Conservation (phyloP, 2,888 invertebrate species). For the Drosophila meridiana region DNA sequence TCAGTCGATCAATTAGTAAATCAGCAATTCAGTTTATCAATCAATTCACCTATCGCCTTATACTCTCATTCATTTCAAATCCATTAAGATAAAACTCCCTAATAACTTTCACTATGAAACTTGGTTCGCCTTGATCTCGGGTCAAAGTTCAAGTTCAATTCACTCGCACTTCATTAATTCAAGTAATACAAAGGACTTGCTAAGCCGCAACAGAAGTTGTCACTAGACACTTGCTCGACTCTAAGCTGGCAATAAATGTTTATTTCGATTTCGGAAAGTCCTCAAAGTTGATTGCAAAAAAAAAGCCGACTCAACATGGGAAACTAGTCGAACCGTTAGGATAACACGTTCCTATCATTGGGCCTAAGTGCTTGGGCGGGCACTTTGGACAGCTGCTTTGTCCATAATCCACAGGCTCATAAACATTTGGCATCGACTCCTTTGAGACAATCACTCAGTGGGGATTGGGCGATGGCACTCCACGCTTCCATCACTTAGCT, state of each 20-base stretch:
- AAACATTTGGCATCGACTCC: conserved; percentile 39
- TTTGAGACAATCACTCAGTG: conserved; percentile 46
- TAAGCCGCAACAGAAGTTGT: background rate
- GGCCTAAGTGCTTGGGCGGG: conserved; percentile 44
- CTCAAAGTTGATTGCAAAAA: conserved; percentile 12
- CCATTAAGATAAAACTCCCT: background rate
- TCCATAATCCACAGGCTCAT: conserved; percentile 37
- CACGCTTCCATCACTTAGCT: conserved; percentile 34
- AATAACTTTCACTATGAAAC: background rate
- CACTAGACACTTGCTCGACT: background rate
- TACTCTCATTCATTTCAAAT: background rate
- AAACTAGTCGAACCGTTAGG: conserved; percentile 15
- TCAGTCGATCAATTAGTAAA: background rate
- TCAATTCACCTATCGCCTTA: background rate
- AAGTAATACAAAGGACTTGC: conserved; percentile 6
- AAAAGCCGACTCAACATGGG: background rate
- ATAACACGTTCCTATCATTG: conserved; percentile 46
- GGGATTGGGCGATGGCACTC: conserved; percentile 13
- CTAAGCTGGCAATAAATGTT: conserved; percentile 10
- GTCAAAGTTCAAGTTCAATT: background rate
- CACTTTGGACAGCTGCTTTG: conserved; percentile 17
- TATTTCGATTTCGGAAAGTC: background rate
- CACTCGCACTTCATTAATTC: conserved; percentile 14
- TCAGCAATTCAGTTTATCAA: background rate
- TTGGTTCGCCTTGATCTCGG: background rate